These are phyloP conservation scores for Phengaris alcon DNA, from an alignment of 2,888 invertebrate species.

Conservation along the genomic window DNA sequence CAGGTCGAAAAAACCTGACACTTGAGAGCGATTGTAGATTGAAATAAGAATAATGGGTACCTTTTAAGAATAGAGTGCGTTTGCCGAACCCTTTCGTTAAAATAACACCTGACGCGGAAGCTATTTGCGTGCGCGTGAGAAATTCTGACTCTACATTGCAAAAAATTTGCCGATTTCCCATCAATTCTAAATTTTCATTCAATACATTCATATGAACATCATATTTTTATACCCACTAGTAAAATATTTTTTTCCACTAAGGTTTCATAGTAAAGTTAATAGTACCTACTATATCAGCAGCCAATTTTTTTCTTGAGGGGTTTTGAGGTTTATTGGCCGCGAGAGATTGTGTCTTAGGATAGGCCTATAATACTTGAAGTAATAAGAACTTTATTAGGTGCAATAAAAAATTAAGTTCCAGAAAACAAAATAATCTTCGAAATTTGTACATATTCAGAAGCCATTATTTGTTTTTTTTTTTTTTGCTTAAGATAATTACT, in stretches of 20 bases:
- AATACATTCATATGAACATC: background rate
- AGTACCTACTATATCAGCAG: too few relatives aligned
- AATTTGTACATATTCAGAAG: constrained; percentile 3
- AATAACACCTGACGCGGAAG: constrained; percentile 75
- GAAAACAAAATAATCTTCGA: background rate
- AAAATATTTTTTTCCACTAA: too few relatives aligned
- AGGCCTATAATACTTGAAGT: too few relatives aligned
- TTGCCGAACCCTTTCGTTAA: constrained; percentile 67
- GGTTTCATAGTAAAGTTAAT: too few relatives aligned
- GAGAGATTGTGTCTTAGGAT: too few relatives aligned
- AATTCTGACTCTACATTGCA: constrained; percentile 46
- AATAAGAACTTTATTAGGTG: background rate
- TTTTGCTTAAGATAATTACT: constrained; percentile 3
- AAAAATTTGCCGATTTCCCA: constrained; percentile 1
- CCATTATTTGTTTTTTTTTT: background rate
- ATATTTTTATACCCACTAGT: too few relatives aligned
- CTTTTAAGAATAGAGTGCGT: constrained; percentile 57
- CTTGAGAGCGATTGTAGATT: constrained; percentile 71
- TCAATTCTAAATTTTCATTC: background rate
- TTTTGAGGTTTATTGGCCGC: too few relatives aligned
- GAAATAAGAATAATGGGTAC: constrained; percentile 71
- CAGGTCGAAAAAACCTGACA: constrained; percentile 70
- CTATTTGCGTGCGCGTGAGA: constrained; percentile 73
- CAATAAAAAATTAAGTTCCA: background rate
- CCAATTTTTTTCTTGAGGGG: too few relatives aligned